These are phyloP conservation scores for Chloebia gouldiae DNA, from an alignment of 2,113 vertebrate genomes.

Conservation along the genomic window DNA sequence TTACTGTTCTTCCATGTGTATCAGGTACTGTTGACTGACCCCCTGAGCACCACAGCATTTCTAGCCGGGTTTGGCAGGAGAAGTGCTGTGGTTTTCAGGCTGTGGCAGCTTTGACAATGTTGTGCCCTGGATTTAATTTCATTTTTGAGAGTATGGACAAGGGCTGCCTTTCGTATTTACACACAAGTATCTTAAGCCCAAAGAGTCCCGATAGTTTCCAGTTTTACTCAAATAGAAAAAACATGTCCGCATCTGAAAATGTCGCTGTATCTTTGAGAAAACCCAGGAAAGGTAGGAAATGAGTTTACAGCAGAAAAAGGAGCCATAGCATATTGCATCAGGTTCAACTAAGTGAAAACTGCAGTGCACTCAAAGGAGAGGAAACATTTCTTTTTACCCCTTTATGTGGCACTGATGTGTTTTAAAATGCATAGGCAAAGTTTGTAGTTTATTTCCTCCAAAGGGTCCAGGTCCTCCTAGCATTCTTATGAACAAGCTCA, in stretches of 20 bases:
- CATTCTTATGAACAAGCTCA: slow-evolving; percentile 64
- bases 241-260: slow-evolving; percentile 40
- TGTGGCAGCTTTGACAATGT: slow-evolving; percentile 24
- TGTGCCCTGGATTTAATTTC: slow-evolving; percentile 74
- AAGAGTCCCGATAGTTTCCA: slow-evolving; percentile 71
- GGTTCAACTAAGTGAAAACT: background rate
- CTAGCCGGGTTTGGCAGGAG: background rate
- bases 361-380: background rate
- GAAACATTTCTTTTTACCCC: background rate
- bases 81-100: slow-evolving; percentile 29
- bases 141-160: slow-evolving; percentile 70
- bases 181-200: slow-evolving; percentile 12
- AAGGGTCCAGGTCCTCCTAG: slow-evolving; percentile 38
- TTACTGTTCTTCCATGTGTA: background rate
- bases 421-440: slow-evolving; percentile 58
- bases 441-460: slow-evolving; percentile 51
- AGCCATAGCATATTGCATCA: background rate
- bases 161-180: slow-evolving; percentile 72
- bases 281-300: slow-evolving; percentile 65
- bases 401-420: background rate
- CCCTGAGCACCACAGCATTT: background rate
- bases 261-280: slow-evolving; percentile 65
- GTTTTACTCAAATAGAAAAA: slow-evolving; percentile 74
- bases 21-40: background rate
- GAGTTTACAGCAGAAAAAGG: background rate